phyloP scores from a whole-genome alignment of 2,113 vertebrate species.

The Cebidichthys violaceus region DNA sequence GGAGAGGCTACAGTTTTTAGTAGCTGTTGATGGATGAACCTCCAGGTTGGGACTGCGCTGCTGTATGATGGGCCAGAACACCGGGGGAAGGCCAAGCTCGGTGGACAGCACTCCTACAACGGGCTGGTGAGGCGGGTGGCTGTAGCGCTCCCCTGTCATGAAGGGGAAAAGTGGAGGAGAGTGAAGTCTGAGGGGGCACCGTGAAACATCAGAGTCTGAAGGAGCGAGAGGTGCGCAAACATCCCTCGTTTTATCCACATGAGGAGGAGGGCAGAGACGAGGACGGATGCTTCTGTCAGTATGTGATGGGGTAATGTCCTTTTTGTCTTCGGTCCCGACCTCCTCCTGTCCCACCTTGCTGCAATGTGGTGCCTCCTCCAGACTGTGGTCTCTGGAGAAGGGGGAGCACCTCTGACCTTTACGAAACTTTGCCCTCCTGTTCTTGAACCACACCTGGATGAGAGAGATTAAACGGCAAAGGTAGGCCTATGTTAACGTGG shows the following conservation, averaged over 20 bases:
- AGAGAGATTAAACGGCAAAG: not conserved
- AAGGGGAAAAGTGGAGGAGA: conserved; percentile 69
- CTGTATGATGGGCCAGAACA: conserved; percentile 78
- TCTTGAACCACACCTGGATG: conserved; percentile 89
- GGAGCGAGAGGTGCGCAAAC: conserved; percentile 11
- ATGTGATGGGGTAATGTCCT: conserved; percentile 34
- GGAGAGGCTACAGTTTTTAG: conserved; percentile 71
- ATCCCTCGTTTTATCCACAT: conserved; percentile 40
- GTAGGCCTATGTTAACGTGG: not conserved
- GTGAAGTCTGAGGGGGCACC: conserved; percentile 46
- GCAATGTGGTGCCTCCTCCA: conserved; percentile 28
- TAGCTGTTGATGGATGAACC: conserved; percentile 36
- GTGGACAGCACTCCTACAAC: conserved; percentile 71
- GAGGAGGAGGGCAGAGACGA: conserved; percentile 16
- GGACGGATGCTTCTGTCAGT: conserved; percentile 35
- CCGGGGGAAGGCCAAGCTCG: conserved; percentile 67
- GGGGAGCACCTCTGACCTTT: conserved; percentile 81
- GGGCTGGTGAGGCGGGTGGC: conserved; percentile 62
- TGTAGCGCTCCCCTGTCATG: conserved; percentile 58
- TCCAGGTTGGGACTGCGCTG: conserved; percentile 65
- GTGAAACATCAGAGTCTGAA: conserved; percentile 51
- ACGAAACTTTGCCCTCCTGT: conserved; percentile 87
- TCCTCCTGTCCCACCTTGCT: conserved; percentile 47
- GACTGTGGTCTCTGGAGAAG: conserved; percentile 52
- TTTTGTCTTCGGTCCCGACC: conserved; percentile 39